These are phyloP conservation scores for Spinus pinus DNA, from an alignment of 2,797 vertebrate genomes.

Conservation along the genomic window DNA sequence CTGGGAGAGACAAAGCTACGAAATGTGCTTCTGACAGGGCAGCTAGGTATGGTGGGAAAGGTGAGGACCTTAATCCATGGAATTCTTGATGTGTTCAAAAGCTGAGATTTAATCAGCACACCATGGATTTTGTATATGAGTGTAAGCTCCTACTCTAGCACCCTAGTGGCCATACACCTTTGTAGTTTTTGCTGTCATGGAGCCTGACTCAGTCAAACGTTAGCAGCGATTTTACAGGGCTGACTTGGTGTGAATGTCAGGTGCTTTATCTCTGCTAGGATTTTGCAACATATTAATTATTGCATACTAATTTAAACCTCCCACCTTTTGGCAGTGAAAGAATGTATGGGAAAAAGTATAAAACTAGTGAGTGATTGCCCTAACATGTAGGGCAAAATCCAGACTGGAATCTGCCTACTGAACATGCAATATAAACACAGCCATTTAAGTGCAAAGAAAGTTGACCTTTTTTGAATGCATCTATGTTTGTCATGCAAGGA, in stretches of 20 bases:
- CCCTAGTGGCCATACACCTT: neutral
- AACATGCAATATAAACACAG: neutral
- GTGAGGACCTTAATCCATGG: neutral
- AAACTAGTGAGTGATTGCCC: neutral
- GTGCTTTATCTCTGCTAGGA: neutral
- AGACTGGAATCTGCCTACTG: neutral
- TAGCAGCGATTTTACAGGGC: neutral
- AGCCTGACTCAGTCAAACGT: neutral
- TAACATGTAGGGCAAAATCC: neutral
- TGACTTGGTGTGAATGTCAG: neutral
- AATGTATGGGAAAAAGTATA: neutral
- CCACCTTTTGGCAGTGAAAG: neutral
- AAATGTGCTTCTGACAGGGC: neutral
- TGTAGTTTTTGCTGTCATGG: neutral
- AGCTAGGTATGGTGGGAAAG: fast-evolving
- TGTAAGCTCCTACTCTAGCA: neutral
- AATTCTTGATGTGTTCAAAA: neutral
- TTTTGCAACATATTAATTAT: conserved; percentile 1
- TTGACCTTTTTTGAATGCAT: neutral
- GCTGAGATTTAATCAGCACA: neutral
- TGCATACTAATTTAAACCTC: neutral
- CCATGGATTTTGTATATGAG: neutral
- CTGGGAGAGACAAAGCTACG: neutral
- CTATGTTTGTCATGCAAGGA: neutral
- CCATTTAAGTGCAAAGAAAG: neutral